Evolutionary conservation across 2,113 vertebrate genomes (phyloP).

Genomic region (Toxostoma redivivum): DNA sequence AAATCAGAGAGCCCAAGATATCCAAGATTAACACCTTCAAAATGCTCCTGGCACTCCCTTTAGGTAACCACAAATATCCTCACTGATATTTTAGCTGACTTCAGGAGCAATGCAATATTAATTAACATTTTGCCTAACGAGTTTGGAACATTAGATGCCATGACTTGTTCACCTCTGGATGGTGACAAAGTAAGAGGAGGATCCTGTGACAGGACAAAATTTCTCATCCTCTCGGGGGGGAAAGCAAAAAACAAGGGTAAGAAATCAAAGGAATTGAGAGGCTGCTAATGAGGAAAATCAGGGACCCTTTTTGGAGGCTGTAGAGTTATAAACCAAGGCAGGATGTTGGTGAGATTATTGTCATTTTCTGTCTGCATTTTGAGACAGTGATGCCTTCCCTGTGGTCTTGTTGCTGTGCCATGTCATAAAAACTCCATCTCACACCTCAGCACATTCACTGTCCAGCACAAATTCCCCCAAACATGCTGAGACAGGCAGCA

Average conservation of each 20-base stretch:
- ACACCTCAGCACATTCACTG: background rate
- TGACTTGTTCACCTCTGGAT: background rate
- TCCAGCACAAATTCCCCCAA: background rate
- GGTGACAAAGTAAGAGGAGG: background rate
- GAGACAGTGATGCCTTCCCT: background rate
- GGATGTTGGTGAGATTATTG: background rate
- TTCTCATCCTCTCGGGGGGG: accelerated
- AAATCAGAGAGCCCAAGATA: background rate
- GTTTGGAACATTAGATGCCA: background rate
- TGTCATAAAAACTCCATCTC: background rate
- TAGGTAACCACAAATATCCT: background rate
- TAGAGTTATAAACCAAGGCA: background rate
- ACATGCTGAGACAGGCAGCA: background rate
- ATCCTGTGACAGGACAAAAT: background rate
- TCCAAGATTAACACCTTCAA: background rate
- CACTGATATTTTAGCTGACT: background rate
- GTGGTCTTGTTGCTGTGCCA: background rate
- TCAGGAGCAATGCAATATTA: background rate
- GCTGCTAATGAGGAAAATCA: background rate
- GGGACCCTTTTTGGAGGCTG: background rate
- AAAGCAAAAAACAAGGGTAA: background rate
- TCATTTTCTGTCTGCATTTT: background rate
- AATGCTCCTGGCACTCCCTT: background rate
- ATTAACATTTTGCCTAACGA: background rate
- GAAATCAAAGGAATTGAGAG: background rate